Conservation (phyloP, 2,113 vertebrate genomes). For the Cynoglossus semilaevis region DNA sequence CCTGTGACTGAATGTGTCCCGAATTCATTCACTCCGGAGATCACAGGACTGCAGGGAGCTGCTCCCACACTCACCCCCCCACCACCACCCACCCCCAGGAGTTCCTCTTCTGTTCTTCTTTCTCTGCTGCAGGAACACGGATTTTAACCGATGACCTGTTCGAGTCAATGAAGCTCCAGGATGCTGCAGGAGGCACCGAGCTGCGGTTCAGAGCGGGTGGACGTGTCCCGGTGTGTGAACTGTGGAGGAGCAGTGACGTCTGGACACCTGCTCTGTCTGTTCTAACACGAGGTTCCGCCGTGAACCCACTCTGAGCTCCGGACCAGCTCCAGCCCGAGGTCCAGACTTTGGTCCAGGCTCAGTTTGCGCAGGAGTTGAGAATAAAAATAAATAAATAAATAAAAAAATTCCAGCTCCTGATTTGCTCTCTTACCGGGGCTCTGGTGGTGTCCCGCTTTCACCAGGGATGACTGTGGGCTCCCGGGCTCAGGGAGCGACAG, state of each 20-base stretch:
- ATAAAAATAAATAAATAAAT: too few species aligned
- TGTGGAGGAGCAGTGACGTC: constrained; percentile 9
- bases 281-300: neutral
- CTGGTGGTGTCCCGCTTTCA: constrained; percentile 28
- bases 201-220: constrained; percentile 10
- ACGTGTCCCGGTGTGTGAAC: constrained; percentile 9
- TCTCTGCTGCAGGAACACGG: neutral
- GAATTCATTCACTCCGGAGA: constrained; percentile 55
- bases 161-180: too few species aligned
- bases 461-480: constrained; percentile 61
- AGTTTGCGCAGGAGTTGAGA: neutral
- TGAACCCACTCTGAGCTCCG: neutral
- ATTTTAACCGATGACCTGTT: neutral
- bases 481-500: constrained; percentile 59
- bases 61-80: neutral
- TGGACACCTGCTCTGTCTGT: constrained; percentile 2
- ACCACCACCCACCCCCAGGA: too few species aligned
- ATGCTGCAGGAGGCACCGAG: neutral
- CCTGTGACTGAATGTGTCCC: constrained; percentile 48
- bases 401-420: neutral
- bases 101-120: neutral
- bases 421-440: constrained; percentile 6
- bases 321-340: neutral
- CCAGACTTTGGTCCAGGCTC: neutral
- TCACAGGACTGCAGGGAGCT: constrained; percentile 28